These are phyloP conservation scores for Aegotheles bennettii DNA, from an alignment of 2,113 vertebrate genomes.

Conservation along the genomic window DNA sequence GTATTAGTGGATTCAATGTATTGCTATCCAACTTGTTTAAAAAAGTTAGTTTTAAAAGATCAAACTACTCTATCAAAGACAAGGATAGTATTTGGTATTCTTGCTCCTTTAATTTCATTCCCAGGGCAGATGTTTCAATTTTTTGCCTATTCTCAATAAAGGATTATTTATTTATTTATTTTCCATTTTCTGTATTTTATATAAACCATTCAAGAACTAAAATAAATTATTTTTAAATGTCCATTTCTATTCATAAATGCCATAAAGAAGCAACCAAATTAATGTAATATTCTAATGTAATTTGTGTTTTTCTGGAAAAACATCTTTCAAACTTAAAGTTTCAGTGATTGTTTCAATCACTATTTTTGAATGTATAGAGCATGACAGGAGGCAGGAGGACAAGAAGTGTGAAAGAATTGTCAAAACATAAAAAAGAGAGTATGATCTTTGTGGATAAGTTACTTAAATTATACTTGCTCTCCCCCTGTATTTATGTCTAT, in stretches of 20 bases:
- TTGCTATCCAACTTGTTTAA: neutral
- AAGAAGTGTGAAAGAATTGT: neutral
- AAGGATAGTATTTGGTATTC: neutral
- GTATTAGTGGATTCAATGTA: neutral
- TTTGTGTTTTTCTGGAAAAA: neutral
- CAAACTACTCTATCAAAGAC: neutral
- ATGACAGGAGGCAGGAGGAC: neutral
- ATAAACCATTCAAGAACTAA: neutral
- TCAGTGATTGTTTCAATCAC: neutral
- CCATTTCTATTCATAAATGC: neutral
- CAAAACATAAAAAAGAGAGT: neutral
- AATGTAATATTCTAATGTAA: neutral
- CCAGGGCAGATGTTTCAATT: neutral
- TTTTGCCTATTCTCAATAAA: neutral
- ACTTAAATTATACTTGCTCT: neutral
- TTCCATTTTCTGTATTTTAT: neutral
- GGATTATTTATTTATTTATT: neutral
- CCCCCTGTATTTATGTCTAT: neutral
- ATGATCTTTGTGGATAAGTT: neutral
- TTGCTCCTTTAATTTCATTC: neutral
- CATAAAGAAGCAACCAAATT: neutral
- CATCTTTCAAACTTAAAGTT: neutral
- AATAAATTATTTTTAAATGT: neutral
- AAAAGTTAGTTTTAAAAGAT: neutral
- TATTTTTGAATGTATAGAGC: neutral